Base-by-base conservation (phyloP, 2,113 vertebrate genomes). In the Lipotes vexillifer region DNA sequence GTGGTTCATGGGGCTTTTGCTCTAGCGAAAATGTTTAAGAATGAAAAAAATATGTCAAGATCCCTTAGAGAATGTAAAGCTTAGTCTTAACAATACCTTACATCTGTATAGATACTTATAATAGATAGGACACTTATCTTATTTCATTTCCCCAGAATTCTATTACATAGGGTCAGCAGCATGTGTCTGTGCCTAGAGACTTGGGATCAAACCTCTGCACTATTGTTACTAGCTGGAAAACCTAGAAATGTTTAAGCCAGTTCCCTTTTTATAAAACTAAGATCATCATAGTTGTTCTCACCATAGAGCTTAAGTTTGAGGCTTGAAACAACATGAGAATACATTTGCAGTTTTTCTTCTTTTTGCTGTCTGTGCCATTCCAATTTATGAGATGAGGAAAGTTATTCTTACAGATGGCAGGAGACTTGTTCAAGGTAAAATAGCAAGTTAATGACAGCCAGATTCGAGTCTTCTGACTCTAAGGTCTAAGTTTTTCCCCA, bases 21-120 rank as follows among this genome's bases (percentile, higher is more conserved):
- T 81, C 23, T 46, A 66, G 59, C 6, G 87, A 69, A 78, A 87
- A 92, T 96, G 25, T 63, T 97, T 95, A 69, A 74, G 86, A 85
- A 72, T 85, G 44, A 44, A 68, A 93, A 87, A 90, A 74, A 33
- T 29, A 69, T 25, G 12, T 69, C 13, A 2, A 1, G 6, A 4
- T 86, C 12, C 21, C 8, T 68, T 92, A 74, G 83, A 72, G 78
- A 95, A 85, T 52, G 75, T 83, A 87, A 69, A 93, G 9, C 44
- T 93, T 92, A 69, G 31, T 90, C 59, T 69, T 69, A 81, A 31
- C 11, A 93, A 63, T 88, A 44, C 14, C 29, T 77, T 88, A 77
- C 2, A 46, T 0, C 18, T 82, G 3, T 46, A 41, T 83, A 46
- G 36, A 41, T 88, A 20, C 86, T 88, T 96, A 27, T 86, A 78